Conservation (phyloP, 2,888 invertebrate species). For the Leptopilina myrica region DNA sequence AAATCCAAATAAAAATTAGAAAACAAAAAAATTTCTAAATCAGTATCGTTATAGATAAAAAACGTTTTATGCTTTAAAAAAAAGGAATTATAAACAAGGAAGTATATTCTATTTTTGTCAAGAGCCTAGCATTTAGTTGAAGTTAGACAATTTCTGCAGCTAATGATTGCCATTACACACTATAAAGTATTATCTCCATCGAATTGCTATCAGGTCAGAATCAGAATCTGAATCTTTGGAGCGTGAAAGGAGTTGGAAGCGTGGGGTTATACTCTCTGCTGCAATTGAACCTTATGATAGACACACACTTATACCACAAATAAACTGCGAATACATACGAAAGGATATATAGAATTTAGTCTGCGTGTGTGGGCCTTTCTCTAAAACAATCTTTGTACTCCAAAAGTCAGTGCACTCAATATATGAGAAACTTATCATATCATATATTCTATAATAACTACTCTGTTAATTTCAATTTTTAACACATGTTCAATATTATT, state of each 20-base stretch:
- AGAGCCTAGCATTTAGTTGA: neutral
- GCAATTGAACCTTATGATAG: neutral
- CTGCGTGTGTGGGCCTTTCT: neutral
- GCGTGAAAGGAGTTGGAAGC: slow-evolving; percentile 32
- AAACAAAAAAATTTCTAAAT: too few species aligned
- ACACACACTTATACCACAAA: too few species aligned
- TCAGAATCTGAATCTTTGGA: slow-evolving; percentile 6
- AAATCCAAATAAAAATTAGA: too few species aligned
- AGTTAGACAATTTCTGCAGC: neutral
- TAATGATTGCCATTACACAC: neutral
- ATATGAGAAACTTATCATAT: neutral
- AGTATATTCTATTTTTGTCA: neutral
- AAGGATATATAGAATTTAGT: too few species aligned
- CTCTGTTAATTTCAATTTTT: too few species aligned
- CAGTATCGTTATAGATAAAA: too few species aligned
- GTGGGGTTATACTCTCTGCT: slow-evolving; percentile 11
- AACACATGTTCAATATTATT: too few species aligned
- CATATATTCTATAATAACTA: neutral
- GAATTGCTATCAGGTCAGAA: slow-evolving; percentile 4
- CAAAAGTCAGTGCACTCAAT: slow-evolving; percentile 6
- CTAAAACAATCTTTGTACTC: neutral
- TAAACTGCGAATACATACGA: too few species aligned
- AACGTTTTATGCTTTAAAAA: too few species aligned
- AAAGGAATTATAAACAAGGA: neutral
- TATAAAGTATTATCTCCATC: neutral